These are phyloP conservation scores for Mustelus asterias DNA, from an alignment of 2,113 vertebrate genomes.

Conservation along the genomic window DNA sequence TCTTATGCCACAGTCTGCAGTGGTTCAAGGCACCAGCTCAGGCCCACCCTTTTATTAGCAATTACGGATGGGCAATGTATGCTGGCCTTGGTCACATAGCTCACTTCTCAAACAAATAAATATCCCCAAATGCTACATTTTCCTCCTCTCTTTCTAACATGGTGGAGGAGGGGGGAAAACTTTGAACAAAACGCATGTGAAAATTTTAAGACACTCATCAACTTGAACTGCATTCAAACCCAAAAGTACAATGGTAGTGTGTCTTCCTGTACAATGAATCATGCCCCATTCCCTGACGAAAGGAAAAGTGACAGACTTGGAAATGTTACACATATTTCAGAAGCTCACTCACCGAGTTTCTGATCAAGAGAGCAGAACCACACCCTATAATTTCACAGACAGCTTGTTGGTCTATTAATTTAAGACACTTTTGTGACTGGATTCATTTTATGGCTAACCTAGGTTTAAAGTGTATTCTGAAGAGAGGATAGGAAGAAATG, in stretches of 20 bases:
- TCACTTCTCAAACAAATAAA: background rate
- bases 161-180: background rate
- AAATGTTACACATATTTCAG: background rate
- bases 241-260: background rate
- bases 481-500: background rate
- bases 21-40: too few relatives aligned
- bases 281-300: background rate
- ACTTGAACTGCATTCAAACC: background rate
- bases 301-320: background rate
- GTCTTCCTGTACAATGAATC: background rate
- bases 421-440: background rate
- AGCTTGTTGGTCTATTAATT: background rate
- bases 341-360: background rate
- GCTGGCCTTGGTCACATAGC: background rate
- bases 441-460: background rate
- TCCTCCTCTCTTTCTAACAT: background rate
- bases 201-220: background rate
- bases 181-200: background rate
- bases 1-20: too few relatives aligned
- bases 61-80: too few relatives aligned
- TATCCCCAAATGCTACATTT: background rate
- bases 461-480: background rate
- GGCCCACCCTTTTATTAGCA: too few relatives aligned
- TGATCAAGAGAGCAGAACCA: background rate
- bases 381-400: background rate